Evolutionary conservation across 2,113 vertebrate genomes (phyloP), one percentile per base, ranked within the genome.

Genomic region (Chascanopsetta lugubris): DNA sequence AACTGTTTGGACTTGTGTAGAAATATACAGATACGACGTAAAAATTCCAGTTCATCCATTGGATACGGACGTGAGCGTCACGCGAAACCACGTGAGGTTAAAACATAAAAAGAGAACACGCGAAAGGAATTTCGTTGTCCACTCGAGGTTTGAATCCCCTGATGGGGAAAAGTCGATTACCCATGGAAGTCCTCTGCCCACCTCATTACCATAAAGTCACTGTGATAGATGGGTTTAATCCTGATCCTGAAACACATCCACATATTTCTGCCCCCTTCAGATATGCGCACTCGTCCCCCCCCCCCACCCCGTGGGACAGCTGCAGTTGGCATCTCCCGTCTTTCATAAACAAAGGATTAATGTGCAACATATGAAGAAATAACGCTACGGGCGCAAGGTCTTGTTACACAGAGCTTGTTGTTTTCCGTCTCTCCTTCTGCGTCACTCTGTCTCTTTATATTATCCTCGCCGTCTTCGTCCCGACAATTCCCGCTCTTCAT

Each of bases 261-360:
- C 63, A 43, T 62, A 48, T 65, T 61, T 40, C 48, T 47, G 55
- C 68, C 34, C 45, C 38, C 63, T 73, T 68, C 72, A 68, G 62
- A 82, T 64, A 72, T 59, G 62, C 21, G 30, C 13, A 45, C 21
- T 70, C 63, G 42, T 54, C n/a, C n/a, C n/a, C n/a, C n/a, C n/a
- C n/a, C 59, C 55, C 70, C 55, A 62, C 32, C 79, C 57, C 12
- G 57, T 69, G 73, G 64, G 76, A 84, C 58, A 48, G 65, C 70
- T 61, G 72, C 32, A 72, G 59, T 61, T 81, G 67, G 67, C 79
- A 73, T 83, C 71, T 75, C 34, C 22, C 53, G 71, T n/a, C 58
- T 84, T 85, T 74, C 75, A 85, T 86, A 88, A 87, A 86, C 85
- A 85, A 66, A 77, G 79, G 75, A 85, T 90, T 80, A 86, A 75